phyloP scores from a whole-genome alignment of 2,888 invertebrate genomes.

The Drosophila paucipuncta region DNA sequence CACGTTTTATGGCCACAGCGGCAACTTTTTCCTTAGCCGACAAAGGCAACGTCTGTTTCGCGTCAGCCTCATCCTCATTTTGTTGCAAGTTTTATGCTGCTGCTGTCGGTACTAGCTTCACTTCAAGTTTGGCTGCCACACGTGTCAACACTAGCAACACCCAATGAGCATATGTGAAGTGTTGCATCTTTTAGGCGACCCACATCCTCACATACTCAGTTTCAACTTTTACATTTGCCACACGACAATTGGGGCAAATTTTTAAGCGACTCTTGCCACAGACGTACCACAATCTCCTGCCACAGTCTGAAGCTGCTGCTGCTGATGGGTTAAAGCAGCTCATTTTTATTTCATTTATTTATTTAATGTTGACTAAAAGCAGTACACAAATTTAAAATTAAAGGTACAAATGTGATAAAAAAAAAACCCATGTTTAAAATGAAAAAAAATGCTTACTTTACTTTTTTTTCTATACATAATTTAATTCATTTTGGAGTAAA shows the following conservation, averaged over 20 bases:
- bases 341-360: not conserved
- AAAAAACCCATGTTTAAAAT: not conserved
- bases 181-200: constrained; percentile 65
- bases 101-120: not conserved
- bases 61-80: constrained; percentile 53
- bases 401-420: not conserved
- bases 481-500: constrained; percentile 3
- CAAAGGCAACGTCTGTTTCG: constrained; percentile 65
- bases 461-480: constrained; percentile 2
- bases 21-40: constrained; percentile 70
- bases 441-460: constrained; percentile 33
- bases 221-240: constrained; percentile 58
- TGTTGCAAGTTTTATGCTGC: constrained; percentile 67
- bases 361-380: not conserved
- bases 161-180: constrained; percentile 49
- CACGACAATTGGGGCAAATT: constrained; percentile 60
- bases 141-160: constrained; percentile 54
- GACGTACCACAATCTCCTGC: constrained; percentile 34
- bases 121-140: constrained; percentile 26
- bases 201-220: constrained; percentile 6
- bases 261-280: constrained; percentile 33
- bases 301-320: constrained; percentile 1
- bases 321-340: constrained; percentile 28
- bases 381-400: not conserved
- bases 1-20: constrained; percentile 72